Evolutionary conservation across 2,888 invertebrate genomes (phyloP), one percentile per base, ranked within the genome.

Genomic region (Carterocephalus palaemon): DNA sequence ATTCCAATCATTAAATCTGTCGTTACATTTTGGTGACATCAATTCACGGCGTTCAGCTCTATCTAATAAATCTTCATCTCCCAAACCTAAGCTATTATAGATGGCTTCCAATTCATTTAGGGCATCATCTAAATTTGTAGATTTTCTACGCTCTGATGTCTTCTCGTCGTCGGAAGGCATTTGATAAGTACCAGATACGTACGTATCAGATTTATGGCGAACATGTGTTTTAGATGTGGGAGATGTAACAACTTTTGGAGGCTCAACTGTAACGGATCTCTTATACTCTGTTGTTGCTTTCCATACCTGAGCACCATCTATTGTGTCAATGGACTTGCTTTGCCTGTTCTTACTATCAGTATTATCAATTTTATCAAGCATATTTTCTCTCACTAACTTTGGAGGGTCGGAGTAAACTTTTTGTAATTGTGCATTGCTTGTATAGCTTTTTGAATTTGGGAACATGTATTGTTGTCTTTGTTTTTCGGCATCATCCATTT

Each of bases 101-200:
- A 97, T 96, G n/a, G 93, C 93, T 84, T 97, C 96, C 42, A 97
- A 75, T 75, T 97, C 97, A 60, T 92, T 92, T 13, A 97, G 88
- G 39, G 96, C 96, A 65, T 96, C 95, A 67, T 95, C 95, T 23
- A 95, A 86, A 72, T 95, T 95, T 8, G 92, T 91, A 2, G 93
- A 93, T 71, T 92, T 93, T 56, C 90, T 80, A 59, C 88, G 78
- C 59, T 86, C 85, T 42, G 85, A 85, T 57, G 64, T 70, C 56
- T 78, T 81, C 56, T 88, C 88, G 39, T 88, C 84, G 32, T 88
- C 79, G 47, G 87, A 86, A 48, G 76, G 72, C 67, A 84, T 56
- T 80, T 83, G 67, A 62, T 71, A 75, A 26, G 66, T 68, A 52
- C 60, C 70, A 15, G 76, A 63, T 33, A 82, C 58, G 56, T 70